Percentiles rank a stretch among this genome's conserved stretches.
Evolutionary conservation across 2,113 vertebrate species (phyloP).

Genomic region (Chitala chitala): DNA sequence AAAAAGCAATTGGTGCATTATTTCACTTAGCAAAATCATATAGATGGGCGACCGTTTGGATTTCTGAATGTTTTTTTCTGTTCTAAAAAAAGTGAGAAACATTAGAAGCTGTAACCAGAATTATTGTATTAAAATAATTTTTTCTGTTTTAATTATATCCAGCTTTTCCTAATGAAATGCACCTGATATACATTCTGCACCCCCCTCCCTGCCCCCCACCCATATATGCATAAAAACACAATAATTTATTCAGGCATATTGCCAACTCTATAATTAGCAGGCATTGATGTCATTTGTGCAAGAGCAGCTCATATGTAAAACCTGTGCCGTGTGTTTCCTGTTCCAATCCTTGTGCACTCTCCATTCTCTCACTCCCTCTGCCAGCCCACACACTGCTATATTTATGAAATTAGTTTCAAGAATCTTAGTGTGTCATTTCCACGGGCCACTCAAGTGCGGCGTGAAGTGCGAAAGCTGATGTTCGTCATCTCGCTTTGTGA

Average conservation of each 20-base stretch:
- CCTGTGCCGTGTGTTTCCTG: not conserved
- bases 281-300: slow-evolving; percentile 1
- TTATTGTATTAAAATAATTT: not conserved
- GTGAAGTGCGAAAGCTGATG: not conserved
- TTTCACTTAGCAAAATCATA: too few relatives aligned
- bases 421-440: not conserved
- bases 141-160: not conserved
- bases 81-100: too few relatives aligned
- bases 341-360: not conserved
- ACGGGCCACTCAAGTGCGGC: not conserved
- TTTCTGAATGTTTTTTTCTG: too few relatives aligned
- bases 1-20: too few relatives aligned
- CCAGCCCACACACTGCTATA: slow-evolving; percentile 12
- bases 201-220: not conserved
- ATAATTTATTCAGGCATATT: not conserved
- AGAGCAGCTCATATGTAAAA: not conserved
- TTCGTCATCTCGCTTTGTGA: not conserved
- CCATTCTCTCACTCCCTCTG: not conserved
- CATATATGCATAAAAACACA: too few relatives aligned
- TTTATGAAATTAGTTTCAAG: slow-evolving; percentile 9
- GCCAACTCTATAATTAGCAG: not conserved
- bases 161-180: not conserved
- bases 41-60: too few relatives aligned
- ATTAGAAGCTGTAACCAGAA: not conserved
- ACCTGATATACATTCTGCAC: not conserved